phyloP scores from a whole-genome alignment of 2,113 vertebrate species.

The Hydropotes inermis region DNA sequence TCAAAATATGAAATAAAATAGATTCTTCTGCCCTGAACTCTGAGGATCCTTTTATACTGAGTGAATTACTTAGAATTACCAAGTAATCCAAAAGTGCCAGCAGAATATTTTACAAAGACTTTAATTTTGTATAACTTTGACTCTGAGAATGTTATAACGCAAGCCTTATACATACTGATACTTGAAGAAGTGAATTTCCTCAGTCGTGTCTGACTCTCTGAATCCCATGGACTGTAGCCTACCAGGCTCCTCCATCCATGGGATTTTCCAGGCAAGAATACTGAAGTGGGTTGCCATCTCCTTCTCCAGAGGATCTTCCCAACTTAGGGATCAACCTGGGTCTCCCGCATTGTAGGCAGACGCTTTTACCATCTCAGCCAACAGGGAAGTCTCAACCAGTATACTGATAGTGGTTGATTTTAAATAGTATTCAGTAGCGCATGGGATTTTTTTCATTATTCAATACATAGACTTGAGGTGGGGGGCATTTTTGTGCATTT shows the following conservation, averaged over 20 bases:
- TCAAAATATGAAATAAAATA: slow-evolving; percentile 31
- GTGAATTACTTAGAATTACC: slow-evolving; percentile 31
- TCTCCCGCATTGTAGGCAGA: not conserved
- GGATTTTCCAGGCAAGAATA: not conserved
- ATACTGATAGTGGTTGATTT: not conserved
- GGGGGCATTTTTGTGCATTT: not conserved
- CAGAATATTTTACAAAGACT: slow-evolving; percentile 34
- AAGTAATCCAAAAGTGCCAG: slow-evolving; percentile 3
- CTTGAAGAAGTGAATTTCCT: not conserved
- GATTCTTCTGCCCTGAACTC: slow-evolving; percentile 21
- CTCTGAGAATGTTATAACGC: not conserved
- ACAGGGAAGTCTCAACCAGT: not conserved
- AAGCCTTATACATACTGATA: not conserved
- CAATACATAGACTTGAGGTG: not conserved
- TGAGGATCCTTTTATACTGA: not conserved
- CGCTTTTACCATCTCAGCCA: not conserved
- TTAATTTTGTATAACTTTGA: slow-evolving; percentile 33
- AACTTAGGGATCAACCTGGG: rapidly evolving
- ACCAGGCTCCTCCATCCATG: not conserved
- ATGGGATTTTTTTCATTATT: not conserved
- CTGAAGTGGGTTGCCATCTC: not conserved
- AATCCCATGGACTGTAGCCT: not conserved
- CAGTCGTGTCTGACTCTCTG: not conserved
- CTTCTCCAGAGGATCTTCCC: not conserved
- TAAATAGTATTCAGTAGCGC: not conserved